Percentiles rank a stretch among this genome's conserved stretches.
phyloP scores from a whole-genome alignment of 2,888 invertebrate genomes.

The Leistus spinibarbis region DNA sequence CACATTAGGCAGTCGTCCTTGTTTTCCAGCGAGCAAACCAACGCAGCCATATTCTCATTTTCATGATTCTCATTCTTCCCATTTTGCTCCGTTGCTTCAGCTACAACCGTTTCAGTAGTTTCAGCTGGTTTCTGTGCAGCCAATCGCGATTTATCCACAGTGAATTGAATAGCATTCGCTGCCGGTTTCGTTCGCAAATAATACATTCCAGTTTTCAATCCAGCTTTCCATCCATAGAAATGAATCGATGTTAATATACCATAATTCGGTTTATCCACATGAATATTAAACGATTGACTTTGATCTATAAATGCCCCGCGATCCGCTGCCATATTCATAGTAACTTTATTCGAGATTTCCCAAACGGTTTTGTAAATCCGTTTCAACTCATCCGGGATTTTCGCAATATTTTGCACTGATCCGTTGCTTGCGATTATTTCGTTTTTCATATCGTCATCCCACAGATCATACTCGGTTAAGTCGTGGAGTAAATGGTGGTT shows the following conservation, averaged over 20 bases:
- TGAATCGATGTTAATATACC: slow-evolving; percentile 97
- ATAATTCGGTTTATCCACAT: slow-evolving; percentile 93
- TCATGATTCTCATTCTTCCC: slow-evolving; percentile 55
- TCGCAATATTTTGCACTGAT: slow-evolving; percentile 87
- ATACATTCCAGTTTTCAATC: slow-evolving; percentile 99
- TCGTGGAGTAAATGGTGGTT: slow-evolving; percentile 95
- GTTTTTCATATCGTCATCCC: slow-evolving; percentile 97
- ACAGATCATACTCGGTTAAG: slow-evolving; percentile 86
- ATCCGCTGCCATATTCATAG: slow-evolving; percentile 97
- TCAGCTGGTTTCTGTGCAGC: slow-evolving; percentile 48
- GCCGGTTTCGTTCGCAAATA: slow-evolving; percentile 96
- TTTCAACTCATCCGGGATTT: slow-evolving; percentile 84
- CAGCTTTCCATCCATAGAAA: slow-evolving; percentile 96
- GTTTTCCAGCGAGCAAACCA: slow-evolving; percentile 86
- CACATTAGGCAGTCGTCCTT: slow-evolving; percentile 89
- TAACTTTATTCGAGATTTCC: slow-evolving; percentile 93
- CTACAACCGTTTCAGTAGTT: neutral
- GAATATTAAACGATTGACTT: slow-evolving; percentile 97
- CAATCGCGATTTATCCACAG: slow-evolving; percentile 85
- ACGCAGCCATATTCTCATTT: slow-evolving; percentile 70
- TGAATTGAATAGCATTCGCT: slow-evolving; percentile 95
- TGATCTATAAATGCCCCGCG: slow-evolving; percentile 98
- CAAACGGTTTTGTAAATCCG: slow-evolving; percentile 94
- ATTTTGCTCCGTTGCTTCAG: slow-evolving; percentile 47
- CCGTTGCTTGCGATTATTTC: slow-evolving; percentile 89